Conservation (phyloP, 2,888 invertebrate genomes). For the Ypsolopha sequella region DNA sequence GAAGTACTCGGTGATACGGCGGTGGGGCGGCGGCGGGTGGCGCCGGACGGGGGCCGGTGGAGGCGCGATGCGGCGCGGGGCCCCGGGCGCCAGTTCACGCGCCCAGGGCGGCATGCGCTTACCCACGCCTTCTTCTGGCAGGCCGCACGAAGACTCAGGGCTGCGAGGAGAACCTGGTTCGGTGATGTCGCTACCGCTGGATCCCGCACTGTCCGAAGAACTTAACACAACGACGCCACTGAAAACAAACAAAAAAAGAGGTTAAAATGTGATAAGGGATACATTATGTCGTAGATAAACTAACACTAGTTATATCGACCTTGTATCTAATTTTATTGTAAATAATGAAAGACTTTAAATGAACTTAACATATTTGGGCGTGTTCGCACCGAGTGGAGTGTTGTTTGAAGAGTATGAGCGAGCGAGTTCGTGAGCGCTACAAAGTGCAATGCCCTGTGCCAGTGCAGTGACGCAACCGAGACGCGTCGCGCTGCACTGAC, state of each 20-base stretch:
- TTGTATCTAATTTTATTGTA: not conserved
- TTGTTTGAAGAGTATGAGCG: conserved; percentile 8
- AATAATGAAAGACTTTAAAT: not conserved
- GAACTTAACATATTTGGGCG: not conserved
- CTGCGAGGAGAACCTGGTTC: conserved; percentile 89
- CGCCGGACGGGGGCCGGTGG: conserved; percentile 30
- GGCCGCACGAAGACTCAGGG: conserved; percentile 71
- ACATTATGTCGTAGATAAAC: not conserved
- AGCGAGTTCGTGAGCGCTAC: conserved; percentile 14
- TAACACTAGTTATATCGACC: too few species aligned
- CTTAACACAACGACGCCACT: conserved; percentile 89
- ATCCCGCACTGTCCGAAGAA: conserved; percentile 79
- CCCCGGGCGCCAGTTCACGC: conserved; percentile 46
- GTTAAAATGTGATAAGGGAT: not conserved
- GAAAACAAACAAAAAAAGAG: conserved; percentile 46
- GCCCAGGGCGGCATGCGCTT: conserved; percentile 67
- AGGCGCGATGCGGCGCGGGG: conserved; percentile 1
- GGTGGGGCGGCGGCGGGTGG: conserved; percentile 46
- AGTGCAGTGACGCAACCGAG: conserved; percentile 59
- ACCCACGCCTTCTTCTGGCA: conserved; percentile 63
- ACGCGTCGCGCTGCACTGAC: conserved; percentile 50
- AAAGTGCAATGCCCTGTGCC: conserved; percentile 57
- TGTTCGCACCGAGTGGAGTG: not conserved
- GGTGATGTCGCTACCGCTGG: conserved; percentile 83
- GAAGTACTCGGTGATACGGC: conserved; percentile 88